Percentiles rank a stretch among this genome's conserved stretches.
Evolutionary conservation across 2,797 vertebrate species (phyloP).

Genomic region (Melanotaenia pygmaea): DNA sequence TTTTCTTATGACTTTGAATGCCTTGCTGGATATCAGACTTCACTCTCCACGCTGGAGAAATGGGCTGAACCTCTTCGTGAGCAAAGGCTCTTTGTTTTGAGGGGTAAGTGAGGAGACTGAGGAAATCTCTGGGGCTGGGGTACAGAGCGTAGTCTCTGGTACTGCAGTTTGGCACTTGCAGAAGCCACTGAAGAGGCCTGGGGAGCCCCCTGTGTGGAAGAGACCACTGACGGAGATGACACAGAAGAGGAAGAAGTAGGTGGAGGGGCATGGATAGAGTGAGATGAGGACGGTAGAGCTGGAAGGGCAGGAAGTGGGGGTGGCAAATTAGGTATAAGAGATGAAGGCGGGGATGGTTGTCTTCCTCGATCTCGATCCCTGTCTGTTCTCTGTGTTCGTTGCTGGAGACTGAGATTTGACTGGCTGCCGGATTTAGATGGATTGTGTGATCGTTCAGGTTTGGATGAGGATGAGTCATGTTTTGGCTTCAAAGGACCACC

Average conservation of each 20-base stretch:
- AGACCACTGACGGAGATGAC: constrained; percentile 85
- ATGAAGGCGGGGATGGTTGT: constrained; percentile 74
- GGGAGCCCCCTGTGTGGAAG: constrained; percentile 83
- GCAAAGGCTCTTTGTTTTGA: constrained; percentile 90
- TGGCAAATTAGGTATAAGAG: constrained; percentile 70
- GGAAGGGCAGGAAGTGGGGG: constrained; percentile 80
- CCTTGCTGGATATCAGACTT: constrained; percentile 85
- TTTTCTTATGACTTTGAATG: constrained; percentile 41
- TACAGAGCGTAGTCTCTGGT: constrained; percentile 87
- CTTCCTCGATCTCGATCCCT: constrained; percentile 73
- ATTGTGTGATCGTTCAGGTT: constrained; percentile 79
- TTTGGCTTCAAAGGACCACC: constrained; percentile 76
- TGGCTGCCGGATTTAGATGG: constrained; percentile 83
- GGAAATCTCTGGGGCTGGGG: constrained; percentile 85
- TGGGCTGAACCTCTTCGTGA: constrained; percentile 90
- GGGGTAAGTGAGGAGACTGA: constrained; percentile 85
- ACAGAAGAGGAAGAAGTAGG: constrained; percentile 87
- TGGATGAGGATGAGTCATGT: constrained; percentile 79
- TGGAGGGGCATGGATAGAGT: constrained; percentile 76
- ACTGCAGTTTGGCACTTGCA: constrained; percentile 90
- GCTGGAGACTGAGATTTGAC: constrained; percentile 81
- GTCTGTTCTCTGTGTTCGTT: constrained; percentile 77
- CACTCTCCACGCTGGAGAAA: constrained; percentile 94
- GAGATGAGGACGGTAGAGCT: constrained; percentile 79
- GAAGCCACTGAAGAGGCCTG: constrained; percentile 83